These are phyloP conservation scores for Lateolabrax maculatus DNA, from an alignment of 2,797 vertebrate species.

Conservation along the genomic window DNA sequence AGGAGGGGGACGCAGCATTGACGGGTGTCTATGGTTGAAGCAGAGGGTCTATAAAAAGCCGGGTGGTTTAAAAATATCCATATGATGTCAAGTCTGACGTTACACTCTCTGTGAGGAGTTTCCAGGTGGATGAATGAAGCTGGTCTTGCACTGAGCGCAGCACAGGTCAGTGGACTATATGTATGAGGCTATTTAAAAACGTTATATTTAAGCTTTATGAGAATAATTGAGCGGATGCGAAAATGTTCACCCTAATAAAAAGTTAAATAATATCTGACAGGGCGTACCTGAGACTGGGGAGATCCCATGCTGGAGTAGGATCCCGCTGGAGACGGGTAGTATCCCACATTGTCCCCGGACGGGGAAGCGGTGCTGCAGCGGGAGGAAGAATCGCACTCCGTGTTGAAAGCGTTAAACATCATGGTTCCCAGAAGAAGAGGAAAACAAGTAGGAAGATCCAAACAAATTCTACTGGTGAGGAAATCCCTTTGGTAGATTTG, in stretches of 20 bases:
- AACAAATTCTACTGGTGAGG: conserved; percentile 35
- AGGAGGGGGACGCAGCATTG: conserved; percentile 30
- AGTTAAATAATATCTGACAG: neutral
- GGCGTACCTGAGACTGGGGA: conserved; percentile 91
- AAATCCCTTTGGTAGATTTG: conserved; percentile 50
- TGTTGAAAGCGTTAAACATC: conserved; percentile 92
- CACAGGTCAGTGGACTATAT: conserved; percentile 28
- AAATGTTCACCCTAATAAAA: neutral
- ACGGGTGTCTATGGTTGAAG: conserved; percentile 65
- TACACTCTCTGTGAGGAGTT: conserved; percentile 88
- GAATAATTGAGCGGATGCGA: neutral
- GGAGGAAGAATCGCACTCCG: conserved; percentile 94
- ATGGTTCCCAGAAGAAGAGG: conserved; percentile 55
- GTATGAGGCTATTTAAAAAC: too few species aligned
- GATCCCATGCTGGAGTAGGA: conserved; percentile 94
- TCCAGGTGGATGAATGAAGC: conserved; percentile 87
- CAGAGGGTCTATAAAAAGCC: conserved; percentile 75
- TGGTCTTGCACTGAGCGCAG: conserved; percentile 39
- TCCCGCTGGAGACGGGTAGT: conserved; percentile 91
- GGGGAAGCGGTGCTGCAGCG: conserved; percentile 97
- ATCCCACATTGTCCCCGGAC: conserved; percentile 89
- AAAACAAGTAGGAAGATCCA: conserved; percentile 44
- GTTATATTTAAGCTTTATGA: neutral
- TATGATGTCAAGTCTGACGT: conserved; percentile 91
- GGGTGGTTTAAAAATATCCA: conserved; percentile 90